Evolutionary conservation across 2,888 invertebrate genomes (phyloP).

Genomic region (Scaptomyza reducta): DNA sequence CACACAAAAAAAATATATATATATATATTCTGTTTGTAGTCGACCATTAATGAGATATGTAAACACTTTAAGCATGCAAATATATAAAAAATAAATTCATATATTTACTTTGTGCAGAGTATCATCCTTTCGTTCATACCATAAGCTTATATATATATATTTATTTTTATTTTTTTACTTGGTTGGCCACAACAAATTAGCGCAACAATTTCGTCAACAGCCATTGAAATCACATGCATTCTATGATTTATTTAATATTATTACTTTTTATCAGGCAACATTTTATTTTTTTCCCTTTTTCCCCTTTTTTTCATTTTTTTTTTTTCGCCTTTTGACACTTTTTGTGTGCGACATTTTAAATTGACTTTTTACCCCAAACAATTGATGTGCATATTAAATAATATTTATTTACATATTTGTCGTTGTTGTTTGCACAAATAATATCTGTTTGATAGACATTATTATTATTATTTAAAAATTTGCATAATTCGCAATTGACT

Average conservation of each 20-base stretch:
- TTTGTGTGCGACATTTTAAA: constrained; percentile 37
- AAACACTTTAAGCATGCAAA: not conserved
- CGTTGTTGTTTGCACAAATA: constrained; percentile 23
- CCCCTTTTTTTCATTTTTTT: constrained; percentile 12
- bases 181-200: constrained; percentile 49
- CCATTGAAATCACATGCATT: constrained; percentile 49
- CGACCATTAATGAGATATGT: not conserved
- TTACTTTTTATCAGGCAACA: constrained; percentile 11
- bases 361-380: constrained; percentile 64
- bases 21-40: not conserved
- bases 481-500: constrained; percentile 40
- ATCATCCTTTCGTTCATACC: not conserved
- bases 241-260: constrained; percentile 53
- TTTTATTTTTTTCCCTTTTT: constrained; percentile 14
- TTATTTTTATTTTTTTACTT: constrained; percentile 5
- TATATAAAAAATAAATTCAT: not conserved
- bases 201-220: constrained; percentile 53
- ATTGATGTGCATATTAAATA: constrained; percentile 36
- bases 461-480: constrained; percentile 28
- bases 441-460: constrained; percentile 42
- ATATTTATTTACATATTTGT: constrained; percentile 50
- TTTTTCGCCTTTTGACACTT: constrained; percentile 12
- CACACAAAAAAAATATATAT: not conserved
- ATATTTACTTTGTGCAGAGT: constrained; percentile 13
- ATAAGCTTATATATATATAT: no score